Conservation (phyloP, 2,113 vertebrate genomes). For the Orthonyx spaldingii region DNA sequence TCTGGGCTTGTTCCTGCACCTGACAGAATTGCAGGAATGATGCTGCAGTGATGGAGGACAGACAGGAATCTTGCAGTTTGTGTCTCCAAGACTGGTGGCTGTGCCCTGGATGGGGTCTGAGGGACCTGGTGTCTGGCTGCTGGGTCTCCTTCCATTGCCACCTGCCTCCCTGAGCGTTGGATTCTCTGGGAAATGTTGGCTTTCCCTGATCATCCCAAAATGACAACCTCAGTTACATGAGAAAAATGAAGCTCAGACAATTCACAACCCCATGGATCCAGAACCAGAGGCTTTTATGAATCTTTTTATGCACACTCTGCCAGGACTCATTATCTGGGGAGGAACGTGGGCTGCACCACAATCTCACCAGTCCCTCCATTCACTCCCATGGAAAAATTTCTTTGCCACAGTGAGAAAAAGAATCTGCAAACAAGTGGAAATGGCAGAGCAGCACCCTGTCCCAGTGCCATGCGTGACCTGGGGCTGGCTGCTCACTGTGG, state of each 20-base stretch:
- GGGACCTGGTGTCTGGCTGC: neutral
- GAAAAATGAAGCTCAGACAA: neutral
- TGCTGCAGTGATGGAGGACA: neutral
- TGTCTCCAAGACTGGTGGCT: neutral
- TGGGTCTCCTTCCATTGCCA: accelerated
- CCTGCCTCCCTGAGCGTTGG: neutral
- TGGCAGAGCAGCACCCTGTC: neutral
- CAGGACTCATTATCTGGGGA: neutral
- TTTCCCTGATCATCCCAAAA: neutral
- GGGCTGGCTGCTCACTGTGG: neutral
- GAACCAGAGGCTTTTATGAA: neutral
- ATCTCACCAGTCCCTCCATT: neutral
- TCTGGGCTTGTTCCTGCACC: neutral
- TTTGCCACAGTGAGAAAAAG: neutral
- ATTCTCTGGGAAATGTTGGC: neutral
- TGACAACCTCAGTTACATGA: neutral
- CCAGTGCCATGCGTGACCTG: accelerated
- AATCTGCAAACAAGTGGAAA: neutral
- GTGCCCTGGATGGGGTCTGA: neutral
- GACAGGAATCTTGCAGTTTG: neutral
- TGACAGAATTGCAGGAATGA: accelerated
- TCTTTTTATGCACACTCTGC: neutral
- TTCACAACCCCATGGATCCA: neutral
- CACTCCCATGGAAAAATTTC: neutral
- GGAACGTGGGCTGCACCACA: accelerated